These are phyloP conservation scores for Oryzias javanicus DNA, from an alignment of 2,113 vertebrate genomes.

Conservation along the genomic window DNA sequence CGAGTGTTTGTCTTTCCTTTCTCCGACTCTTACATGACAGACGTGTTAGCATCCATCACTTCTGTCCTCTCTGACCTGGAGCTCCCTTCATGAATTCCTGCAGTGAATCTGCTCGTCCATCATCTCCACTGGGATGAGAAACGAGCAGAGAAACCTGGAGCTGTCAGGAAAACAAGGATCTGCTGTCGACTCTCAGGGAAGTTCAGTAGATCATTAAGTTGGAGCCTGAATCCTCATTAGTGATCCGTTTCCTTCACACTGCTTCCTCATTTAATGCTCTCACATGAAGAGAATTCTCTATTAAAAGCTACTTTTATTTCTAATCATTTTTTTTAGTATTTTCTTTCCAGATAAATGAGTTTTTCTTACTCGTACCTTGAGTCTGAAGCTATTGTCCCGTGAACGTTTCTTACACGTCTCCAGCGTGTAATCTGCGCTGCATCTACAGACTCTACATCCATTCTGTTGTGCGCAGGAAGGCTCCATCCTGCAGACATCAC, in stretches of 20 bases:
- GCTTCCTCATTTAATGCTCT: neutral
- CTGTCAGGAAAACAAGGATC: conserved; percentile 13
- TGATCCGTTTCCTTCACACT: conserved; percentile 13
- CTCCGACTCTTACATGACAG: no score
- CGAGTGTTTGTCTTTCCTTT: no score
- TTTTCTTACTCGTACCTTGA: neutral
- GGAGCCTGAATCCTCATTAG: conserved; percentile 37
- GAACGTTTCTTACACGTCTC: neutral
- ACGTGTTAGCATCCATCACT: no score
- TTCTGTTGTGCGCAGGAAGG: neutral
- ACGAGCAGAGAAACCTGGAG: conserved; percentile 2
- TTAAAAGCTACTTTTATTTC: neutral
- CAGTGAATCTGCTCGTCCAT: conserved; percentile 11
- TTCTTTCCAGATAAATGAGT: neutral
- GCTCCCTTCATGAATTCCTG: conserved; percentile 17
- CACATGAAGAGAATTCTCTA: neutral
- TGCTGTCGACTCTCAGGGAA: neutral
- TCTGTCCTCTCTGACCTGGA: conserved; percentile 1
- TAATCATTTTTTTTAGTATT: neutral
- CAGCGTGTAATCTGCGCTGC: conserved; percentile 33
- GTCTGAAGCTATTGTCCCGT: neutral
- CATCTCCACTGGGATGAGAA: conserved; percentile 20
- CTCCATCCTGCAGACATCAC: conserved; percentile 37
- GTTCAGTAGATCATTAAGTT: conserved; percentile 8
- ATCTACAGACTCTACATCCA: conserved; percentile 11